phyloP scores from a whole-genome alignment of 92 coral and sea anemone species.

The Montipora capitata region DNA sequence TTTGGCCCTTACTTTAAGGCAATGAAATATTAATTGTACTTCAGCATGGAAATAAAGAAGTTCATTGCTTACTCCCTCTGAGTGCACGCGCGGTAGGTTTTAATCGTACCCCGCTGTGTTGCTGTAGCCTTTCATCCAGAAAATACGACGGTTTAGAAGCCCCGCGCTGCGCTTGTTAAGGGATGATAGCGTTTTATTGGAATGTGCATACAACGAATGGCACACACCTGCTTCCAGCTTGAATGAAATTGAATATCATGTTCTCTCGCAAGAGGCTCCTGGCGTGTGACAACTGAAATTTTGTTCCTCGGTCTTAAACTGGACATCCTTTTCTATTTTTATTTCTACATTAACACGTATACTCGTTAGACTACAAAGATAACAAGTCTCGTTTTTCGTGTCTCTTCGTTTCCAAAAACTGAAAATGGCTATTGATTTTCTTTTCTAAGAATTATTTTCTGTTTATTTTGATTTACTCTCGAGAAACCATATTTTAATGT shows the following conservation, averaged over 20 bases:
- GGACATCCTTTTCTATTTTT: not conserved
- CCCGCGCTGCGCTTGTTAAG: slow-evolving; percentile 43
- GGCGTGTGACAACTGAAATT: slow-evolving; percentile 16
- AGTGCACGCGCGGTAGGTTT: not conserved
- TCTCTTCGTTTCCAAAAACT: not conserved
- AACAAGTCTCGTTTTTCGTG: not conserved
- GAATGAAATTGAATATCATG: slow-evolving; percentile 32
- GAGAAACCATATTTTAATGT: not conserved
- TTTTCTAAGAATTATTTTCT: not conserved
- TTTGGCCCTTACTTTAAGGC: slow-evolving; percentile 2
- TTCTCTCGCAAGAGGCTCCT: slow-evolving; percentile 18
- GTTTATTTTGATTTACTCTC: not conserved
- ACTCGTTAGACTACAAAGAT: not conserved
- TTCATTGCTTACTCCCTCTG: not conserved
- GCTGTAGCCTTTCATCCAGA: slow-evolving; percentile 27
- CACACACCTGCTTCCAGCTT: slow-evolving; percentile 29
- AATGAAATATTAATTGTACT: slow-evolving; percentile 31
- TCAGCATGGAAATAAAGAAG: not conserved
- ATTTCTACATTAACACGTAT: not conserved
- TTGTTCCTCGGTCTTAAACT: not conserved
- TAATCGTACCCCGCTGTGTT: slow-evolving; percentile 50
- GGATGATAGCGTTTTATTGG: slow-evolving; percentile 42
- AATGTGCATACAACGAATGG: slow-evolving; percentile 31
- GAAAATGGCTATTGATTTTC: not conserved
- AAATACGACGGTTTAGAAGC: slow-evolving; percentile 13